Evolutionary conservation across 2,113 vertebrate species (phyloP).

Genomic region (Gracilinanus agilis): DNA sequence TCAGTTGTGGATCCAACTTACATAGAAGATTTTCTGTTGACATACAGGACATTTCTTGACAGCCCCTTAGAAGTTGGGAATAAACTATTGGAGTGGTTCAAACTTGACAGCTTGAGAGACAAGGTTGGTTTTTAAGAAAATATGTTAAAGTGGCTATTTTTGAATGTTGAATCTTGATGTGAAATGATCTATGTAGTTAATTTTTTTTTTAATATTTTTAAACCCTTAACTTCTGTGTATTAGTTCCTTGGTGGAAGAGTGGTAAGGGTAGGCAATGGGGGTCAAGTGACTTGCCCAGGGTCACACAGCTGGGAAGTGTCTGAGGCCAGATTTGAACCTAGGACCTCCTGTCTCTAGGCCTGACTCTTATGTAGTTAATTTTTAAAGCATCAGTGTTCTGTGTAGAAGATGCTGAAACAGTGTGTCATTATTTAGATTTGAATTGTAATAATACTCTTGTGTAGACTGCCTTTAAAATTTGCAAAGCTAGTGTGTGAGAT

Average conservation of each 20-base stretch:
- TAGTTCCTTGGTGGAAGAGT: no score
- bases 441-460: neutral
- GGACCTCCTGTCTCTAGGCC: no score
- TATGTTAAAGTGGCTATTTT: constrained; percentile 38
- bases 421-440: neutral
- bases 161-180: constrained; percentile 41
- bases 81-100: constrained; percentile 98
- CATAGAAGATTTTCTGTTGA: constrained; percentile 97
- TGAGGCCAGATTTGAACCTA: no score
- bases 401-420: neutral
- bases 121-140: constrained; percentile 87
- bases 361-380: no score
- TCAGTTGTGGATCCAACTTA: constrained; percentile 98
- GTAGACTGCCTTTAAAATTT: neutral
- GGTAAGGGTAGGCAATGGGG: no score
- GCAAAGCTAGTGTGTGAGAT: neutral
- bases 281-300: no score
- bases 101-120: constrained; percentile 93
- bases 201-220: no score
- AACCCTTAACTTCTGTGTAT: no score
- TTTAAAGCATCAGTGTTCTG: neutral
- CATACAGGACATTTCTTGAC: constrained; percentile 95
- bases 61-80: constrained; percentile 94
- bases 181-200: neutral
- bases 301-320: no score